phyloP scores from a whole-genome alignment of 2,888 invertebrate genomes.

The Cataglyphis albicans region DNA sequence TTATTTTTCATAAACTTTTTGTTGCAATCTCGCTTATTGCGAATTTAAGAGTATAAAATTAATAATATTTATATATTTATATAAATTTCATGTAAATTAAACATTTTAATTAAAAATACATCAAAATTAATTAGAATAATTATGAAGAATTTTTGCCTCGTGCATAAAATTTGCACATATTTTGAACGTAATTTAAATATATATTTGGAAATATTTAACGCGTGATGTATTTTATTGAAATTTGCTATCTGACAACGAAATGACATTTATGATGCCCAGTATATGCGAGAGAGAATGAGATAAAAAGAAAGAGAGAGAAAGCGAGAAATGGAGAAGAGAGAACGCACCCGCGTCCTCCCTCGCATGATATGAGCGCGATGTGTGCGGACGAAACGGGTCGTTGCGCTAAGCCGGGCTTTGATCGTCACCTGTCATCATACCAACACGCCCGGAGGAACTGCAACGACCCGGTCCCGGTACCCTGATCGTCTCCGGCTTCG shows the following conservation, averaged over 20 bases:
- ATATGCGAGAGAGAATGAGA: conserved; percentile 49
- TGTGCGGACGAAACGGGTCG: conserved; percentile 83
- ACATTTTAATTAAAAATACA: neutral
- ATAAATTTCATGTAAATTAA: neutral
- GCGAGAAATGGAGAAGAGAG: conserved; percentile 32
- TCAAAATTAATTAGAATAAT: conserved; percentile 21
- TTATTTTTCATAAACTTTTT: neutral
- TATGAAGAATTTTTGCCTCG: neutral
- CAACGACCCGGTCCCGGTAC: conserved; percentile 33
- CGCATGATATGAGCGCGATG: conserved; percentile 72
- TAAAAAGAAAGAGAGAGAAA: conserved; percentile 52
- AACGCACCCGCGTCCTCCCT: conserved; percentile 64
- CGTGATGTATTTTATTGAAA: conserved; percentile 22
- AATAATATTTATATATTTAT: neutral
- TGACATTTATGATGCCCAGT: conserved; percentile 19
- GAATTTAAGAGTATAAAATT: neutral
- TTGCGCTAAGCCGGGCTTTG: conserved; percentile 83
- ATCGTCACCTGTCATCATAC: conserved; percentile 82
- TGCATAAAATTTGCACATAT: neutral
- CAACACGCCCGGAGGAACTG: conserved; percentile 69
- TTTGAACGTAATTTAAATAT: neutral
- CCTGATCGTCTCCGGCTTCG: conserved; percentile 56
- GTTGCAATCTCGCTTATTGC: neutral
- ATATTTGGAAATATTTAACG: neutral
- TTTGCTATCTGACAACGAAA: neutral